Evolutionary conservation across 2,797 vertebrate species (phyloP).

Genomic region (Fistularia tabacaria): DNA sequence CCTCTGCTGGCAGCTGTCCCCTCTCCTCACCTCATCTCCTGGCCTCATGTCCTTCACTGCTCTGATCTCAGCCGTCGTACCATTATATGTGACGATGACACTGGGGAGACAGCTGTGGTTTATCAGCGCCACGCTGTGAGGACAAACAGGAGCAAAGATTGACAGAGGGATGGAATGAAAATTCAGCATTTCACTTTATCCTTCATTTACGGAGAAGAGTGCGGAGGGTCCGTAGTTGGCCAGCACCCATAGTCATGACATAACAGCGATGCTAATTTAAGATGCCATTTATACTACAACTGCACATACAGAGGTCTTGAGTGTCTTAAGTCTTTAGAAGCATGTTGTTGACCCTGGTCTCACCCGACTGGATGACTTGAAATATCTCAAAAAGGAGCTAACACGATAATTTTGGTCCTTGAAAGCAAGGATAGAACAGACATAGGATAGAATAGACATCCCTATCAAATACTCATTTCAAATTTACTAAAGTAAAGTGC

Average conservation of each 20-base stretch:
- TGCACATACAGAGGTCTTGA: not conserved
- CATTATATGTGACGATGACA: slow-evolving; percentile 91
- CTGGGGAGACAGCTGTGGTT: slow-evolving; percentile 96
- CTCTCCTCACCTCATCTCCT: slow-evolving; percentile 87
- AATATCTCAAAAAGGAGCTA: slow-evolving; percentile 29
- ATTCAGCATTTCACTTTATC: not conserved
- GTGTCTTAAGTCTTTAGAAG: slow-evolving; percentile 5
- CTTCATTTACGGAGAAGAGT: not conserved
- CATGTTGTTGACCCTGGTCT: slow-evolving; percentile 1
- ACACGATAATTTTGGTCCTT: not conserved
- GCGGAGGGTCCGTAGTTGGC: not conserved
- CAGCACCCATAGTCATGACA: too few relatives aligned
- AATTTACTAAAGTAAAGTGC: too few relatives aligned
- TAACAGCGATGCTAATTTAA: slow-evolving; percentile 7
- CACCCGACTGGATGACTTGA: slow-evolving; percentile 17
- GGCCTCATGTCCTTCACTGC: slow-evolving; percentile 85
- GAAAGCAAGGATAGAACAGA: too few relatives aligned
- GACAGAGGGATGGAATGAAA: not conserved
- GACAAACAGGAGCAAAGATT: slow-evolving; percentile 11
- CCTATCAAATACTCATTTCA: too few relatives aligned
- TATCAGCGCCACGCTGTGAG: slow-evolving; percentile 85
- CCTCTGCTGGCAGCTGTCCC: slow-evolving; percentile 35
- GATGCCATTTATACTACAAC: not conserved
- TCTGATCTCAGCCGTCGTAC: slow-evolving; percentile 85
- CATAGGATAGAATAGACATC: too few relatives aligned